Base-by-base conservation (phyloP, 1,140 invertebrate genomes). In the Dendroctonus ponderosae region DNA sequence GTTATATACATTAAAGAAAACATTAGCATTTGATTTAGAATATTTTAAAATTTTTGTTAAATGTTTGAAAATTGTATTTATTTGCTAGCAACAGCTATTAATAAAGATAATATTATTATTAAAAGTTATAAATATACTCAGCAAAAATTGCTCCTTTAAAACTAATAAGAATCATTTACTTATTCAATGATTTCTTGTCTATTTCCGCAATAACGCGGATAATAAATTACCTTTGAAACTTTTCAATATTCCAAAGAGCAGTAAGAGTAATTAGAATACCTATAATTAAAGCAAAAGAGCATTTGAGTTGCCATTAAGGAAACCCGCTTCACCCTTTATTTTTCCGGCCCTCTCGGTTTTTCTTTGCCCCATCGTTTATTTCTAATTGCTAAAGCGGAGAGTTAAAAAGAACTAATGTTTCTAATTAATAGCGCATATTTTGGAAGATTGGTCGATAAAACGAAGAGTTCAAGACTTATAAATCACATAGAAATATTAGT, bases 371-470 rank as follows among this genome's bases (percentile, higher is more conserved):
- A 41, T n/a, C 44, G 40, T 60, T 42, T 50, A 60, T 39, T 50
- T 59, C 58, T 67, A 67, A 67, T 67, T 67, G 56, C 46, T n/a
- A n/a, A 46, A 39, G 56, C 41, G 57, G 49, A 61, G 40, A 60
- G 49, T 70, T 71, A 71, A 70, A 73, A 69, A 72, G 71, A 71
- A 74, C 72, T 67, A 72, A 72, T 74, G 71, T 72, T 73, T 73
- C 71, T 68, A 72, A 72, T 72, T 72, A 72, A 71, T 69, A 70
- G 65, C 60, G 64, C 49, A 66, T 48, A 26, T 26, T 26, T 26
- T 26, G 26, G 26, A 26, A 26, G 26, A 26, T 26, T 26, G 26
- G 26, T 26, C 26, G 26, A 26, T 26, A 26, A 26, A 26, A 26
- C 26, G 26, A 26, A 26, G 26, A 26, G 26, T 26, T 26, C 26